These are phyloP conservation scores for Lathamus discolor DNA, from an alignment of 2,113 vertebrate species.

Conservation along the genomic window DNA sequence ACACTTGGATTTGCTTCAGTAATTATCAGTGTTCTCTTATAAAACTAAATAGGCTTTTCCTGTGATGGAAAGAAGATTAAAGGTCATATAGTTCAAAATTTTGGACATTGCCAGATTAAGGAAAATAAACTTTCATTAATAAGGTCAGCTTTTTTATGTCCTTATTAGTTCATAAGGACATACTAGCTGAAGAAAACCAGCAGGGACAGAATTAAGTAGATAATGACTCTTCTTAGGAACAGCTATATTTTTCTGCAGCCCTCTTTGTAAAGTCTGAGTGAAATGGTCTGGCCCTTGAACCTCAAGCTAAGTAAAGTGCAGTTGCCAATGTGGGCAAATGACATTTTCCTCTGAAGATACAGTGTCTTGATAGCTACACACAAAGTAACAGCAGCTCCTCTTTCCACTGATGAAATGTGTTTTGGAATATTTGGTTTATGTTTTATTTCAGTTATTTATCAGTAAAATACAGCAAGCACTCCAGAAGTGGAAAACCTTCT, in stretches of 20 bases:
- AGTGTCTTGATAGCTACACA: not conserved
- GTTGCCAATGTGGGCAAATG: not conserved
- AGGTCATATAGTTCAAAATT: constrained; percentile 44
- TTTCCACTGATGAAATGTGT: not conserved
- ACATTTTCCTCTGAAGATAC: not conserved
- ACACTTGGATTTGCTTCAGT: constrained; percentile 33
- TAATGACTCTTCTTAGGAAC: not conserved
- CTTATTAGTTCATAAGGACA: not conserved
- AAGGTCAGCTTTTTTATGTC: not conserved
- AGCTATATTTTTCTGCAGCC: not conserved
- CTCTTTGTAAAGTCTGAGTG: not conserved
- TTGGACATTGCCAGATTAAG: not conserved
- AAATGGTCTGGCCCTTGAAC: not conserved
- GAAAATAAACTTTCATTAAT: constrained; percentile 46
- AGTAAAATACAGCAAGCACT: not conserved
- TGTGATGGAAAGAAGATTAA: constrained; percentile 51
- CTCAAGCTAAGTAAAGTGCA: not conserved
- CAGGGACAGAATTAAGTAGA: not conserved
- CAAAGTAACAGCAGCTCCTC: not conserved
- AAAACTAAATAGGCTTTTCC: constrained; percentile 63
- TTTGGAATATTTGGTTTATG: not conserved
- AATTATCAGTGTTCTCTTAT: constrained; percentile 43
- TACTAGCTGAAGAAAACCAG: fast-evolving
- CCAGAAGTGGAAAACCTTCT: not conserved
- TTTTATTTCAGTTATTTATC: not conserved